Percentiles rank a stretch among this genome's conserved stretches.
These are phyloP conservation scores for Saccostrea cuccullata DNA, from an alignment of 1,140 invertebrate species.

Conservation along the genomic window DNA sequence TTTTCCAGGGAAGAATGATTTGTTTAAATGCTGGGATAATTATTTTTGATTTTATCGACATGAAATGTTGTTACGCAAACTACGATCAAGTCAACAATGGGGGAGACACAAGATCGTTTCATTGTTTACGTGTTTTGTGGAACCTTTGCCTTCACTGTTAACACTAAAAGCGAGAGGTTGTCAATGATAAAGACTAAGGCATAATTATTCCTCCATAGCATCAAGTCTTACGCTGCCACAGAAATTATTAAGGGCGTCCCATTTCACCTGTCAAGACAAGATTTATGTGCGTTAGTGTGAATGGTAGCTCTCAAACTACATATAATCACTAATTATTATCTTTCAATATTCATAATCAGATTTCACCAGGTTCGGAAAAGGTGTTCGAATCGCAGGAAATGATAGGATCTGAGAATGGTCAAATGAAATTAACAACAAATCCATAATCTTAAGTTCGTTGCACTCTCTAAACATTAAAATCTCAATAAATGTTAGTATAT, in stretches of 20 bases:
- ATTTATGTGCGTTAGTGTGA: slow-evolving; percentile 2
- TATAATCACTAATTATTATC: neutral
- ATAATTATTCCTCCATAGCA: neutral
- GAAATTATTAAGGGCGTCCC: slow-evolving; percentile 7
- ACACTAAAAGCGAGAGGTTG: neutral
- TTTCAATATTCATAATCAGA: neutral
- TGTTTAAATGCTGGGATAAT: no score
- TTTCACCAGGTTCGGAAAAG: neutral
- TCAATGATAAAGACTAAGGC: neutral
- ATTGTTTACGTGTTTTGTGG: neutral
- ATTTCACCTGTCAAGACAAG: neutral
- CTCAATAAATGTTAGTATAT: no score
- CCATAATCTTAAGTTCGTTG: no score
- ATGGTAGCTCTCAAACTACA: neutral
- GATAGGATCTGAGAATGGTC: slow-evolving; percentile 1
- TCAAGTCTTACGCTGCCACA: neutral
- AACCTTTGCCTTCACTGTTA: neutral
- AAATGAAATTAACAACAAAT: neutral
- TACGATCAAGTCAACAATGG: neutral
- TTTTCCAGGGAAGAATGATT: no score
- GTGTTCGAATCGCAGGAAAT: slow-evolving; percentile 15
- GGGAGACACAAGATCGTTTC: neutral
- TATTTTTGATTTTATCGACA: no score
- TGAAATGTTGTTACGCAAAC: no score
- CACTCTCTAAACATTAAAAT: no score